A percentile compares a stretch with the other conserved stretches of the same genome.
These are phyloP conservation scores for Hirtodrosophila trivittata DNA, from an alignment of 2,888 invertebrate species.

Conservation along the genomic window DNA sequence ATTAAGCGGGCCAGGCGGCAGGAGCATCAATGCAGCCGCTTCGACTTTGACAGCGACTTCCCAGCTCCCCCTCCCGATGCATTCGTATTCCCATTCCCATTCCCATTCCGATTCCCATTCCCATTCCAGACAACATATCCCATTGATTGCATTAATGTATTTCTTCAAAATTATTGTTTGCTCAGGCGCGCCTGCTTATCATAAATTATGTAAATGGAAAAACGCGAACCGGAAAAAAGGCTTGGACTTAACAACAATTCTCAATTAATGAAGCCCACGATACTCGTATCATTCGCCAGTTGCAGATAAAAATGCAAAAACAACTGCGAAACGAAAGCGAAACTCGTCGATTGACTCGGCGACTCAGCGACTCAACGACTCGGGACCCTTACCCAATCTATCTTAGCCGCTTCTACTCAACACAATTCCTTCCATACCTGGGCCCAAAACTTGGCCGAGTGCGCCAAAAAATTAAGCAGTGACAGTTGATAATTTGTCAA, in stretches of 20 bases:
- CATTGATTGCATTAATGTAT: conserved; percentile 81
- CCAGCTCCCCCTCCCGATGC: conserved; percentile 13
- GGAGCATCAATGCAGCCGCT: conserved; percentile 62
- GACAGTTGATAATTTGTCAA: conserved; percentile 83
- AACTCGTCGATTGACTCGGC: conserved; percentile 29
- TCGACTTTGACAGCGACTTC: conserved; percentile 12
- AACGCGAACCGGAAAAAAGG: conserved; percentile 78
- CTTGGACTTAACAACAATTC: conserved; percentile 81
- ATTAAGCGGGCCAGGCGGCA: conserved; percentile 59
- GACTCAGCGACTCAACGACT: conserved; percentile 4
- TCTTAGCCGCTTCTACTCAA: conserved; percentile 35
- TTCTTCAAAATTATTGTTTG: conserved; percentile 83
- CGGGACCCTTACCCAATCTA: conserved; percentile 1
- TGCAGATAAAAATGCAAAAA: conserved; percentile 68
- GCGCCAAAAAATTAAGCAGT: conserved; percentile 78
- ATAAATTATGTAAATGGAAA: conserved; percentile 83
- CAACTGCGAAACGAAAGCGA: conserved; percentile 58
- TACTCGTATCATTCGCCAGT: conserved; percentile 71
- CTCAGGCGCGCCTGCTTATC: conserved; percentile 82
- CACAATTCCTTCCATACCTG: conserved; percentile 55
- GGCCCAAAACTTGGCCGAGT: conserved; percentile 60
- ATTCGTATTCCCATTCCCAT: conserved; percentile 15
- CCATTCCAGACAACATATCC: conserved; percentile 64
- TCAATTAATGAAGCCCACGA: conserved; percentile 82
- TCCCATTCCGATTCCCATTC: conserved; percentile 20